Conservation (phyloP, 2,888 invertebrate species). For the Ecdyonurus torrentis region DNA sequence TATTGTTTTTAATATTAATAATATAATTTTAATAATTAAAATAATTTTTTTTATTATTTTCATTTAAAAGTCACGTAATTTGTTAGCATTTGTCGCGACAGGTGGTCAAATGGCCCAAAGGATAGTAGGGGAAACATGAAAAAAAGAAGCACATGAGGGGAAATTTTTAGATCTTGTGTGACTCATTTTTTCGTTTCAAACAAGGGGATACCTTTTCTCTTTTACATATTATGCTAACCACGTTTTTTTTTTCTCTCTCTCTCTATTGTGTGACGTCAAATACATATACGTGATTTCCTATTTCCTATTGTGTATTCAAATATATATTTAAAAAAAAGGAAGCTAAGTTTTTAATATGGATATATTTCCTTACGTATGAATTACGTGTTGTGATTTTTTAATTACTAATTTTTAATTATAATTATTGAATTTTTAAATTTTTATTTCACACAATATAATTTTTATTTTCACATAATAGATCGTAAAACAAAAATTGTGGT, state of each 20-base stretch:
- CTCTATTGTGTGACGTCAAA: not conserved
- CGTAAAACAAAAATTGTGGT: no score
- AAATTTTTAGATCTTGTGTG: not conserved
- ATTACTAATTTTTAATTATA: no score
- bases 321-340: no score
- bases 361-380: no score
- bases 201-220: not conserved
- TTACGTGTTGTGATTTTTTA: no score
- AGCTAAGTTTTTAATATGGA: no score
- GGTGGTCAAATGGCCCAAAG: not conserved
- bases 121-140: not conserved
- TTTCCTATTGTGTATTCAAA: not conserved
- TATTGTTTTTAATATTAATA: not conserved
- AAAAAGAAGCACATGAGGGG: not conserved
- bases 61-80: not conserved
- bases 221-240: not conserved
- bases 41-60: not conserved
- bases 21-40: not conserved
- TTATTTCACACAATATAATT: no score
- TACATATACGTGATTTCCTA: not conserved
- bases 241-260: no score
- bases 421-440: no score
- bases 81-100: constrained; percentile 2
- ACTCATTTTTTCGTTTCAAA: not conserved
- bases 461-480: no score